Evolutionary conservation across 2,797 vertebrate genomes (phyloP).

Genomic region (Borostomias antarcticus): DNA sequence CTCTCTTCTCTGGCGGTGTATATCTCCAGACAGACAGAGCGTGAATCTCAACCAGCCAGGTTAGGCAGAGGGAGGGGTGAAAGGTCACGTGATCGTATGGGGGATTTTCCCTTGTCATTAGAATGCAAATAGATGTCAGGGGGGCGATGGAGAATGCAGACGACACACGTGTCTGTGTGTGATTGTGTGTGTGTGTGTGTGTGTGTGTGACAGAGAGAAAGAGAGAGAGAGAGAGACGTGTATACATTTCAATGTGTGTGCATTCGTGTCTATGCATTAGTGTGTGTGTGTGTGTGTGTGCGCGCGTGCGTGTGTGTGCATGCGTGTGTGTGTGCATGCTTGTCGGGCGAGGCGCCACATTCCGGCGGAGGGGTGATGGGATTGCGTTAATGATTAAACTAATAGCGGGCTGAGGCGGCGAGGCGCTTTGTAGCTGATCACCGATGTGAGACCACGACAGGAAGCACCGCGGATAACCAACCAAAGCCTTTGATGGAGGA

Average conservation of each 20-base stretch:
- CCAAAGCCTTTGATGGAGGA: slow-evolving; percentile 46
- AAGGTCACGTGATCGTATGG: slow-evolving; percentile 49
- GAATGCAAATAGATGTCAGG: slow-evolving; percentile 60
- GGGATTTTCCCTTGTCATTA: slow-evolving; percentile 56
- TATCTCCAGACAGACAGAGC: slow-evolving; percentile 32
- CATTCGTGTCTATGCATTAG: too few relatives aligned
- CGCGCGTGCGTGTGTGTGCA: not conserved
- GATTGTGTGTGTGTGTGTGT: slow-evolving; percentile 4
- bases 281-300: too few relatives aligned
- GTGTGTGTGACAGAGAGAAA: slow-evolving; percentile 1
- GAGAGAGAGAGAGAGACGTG: not conserved
- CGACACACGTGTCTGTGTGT: slow-evolving; percentile 4
- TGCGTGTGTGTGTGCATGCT: slow-evolving; percentile 7
- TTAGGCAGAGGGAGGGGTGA: slow-evolving; percentile 30
- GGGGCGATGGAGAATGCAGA: slow-evolving; percentile 27
- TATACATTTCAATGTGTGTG: slow-evolving; percentile 8
- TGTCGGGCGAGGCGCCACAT: slow-evolving; percentile 32
- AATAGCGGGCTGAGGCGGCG: slow-evolving; percentile 59
- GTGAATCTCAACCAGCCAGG: slow-evolving; percentile 25
- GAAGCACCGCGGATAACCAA: slow-evolving; percentile 29
- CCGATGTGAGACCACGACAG: slow-evolving; percentile 24
- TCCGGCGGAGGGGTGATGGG: slow-evolving; percentile 52
- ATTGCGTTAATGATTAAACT: slow-evolving; percentile 67
- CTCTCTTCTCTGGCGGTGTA: slow-evolving; percentile 22
- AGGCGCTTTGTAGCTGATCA: slow-evolving; percentile 6